Conservation (phyloP, 2,797 vertebrate species). For the Acropternis orthonyx region DNA sequence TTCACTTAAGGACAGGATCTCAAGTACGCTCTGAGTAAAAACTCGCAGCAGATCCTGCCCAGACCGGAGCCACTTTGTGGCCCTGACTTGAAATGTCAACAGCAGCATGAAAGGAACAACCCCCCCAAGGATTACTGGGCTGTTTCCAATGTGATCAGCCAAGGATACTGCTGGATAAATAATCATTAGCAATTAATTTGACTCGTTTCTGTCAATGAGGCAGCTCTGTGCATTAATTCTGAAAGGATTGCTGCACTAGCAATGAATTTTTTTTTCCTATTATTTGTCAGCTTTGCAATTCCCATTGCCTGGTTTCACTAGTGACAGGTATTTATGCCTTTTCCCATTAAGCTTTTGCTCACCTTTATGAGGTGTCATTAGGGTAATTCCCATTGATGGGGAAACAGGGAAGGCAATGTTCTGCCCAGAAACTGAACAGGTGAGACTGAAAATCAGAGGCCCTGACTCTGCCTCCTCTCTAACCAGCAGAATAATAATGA, state of each 20-base stretch:
- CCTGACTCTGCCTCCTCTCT: background rate
- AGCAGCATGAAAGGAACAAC: background rate
- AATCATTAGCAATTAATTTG: background rate
- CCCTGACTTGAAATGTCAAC: conserved; percentile 42
- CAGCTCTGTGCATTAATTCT: background rate
- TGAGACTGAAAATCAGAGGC: background rate
- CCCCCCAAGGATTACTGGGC: background rate
- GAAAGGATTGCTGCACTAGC: background rate
- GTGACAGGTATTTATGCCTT: background rate
- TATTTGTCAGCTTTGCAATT: background rate
- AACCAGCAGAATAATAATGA: background rate
- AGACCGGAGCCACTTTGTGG: conserved; percentile 8
- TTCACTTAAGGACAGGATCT: conserved; percentile 59
- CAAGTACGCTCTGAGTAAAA: background rate
- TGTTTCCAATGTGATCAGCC: background rate
- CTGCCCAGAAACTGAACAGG: background rate
- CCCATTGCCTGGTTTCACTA: background rate
- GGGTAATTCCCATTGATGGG: background rate
- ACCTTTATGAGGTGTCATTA: background rate
- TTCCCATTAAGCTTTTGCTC: background rate
- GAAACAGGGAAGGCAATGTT: background rate
- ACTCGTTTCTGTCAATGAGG: background rate
- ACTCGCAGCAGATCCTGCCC: background rate
- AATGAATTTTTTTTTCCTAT: background rate
- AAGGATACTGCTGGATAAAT: background rate